phyloP scores from a whole-genome alignment of 2,888 invertebrate species.

The Bembecia ichneumoniformis region DNA sequence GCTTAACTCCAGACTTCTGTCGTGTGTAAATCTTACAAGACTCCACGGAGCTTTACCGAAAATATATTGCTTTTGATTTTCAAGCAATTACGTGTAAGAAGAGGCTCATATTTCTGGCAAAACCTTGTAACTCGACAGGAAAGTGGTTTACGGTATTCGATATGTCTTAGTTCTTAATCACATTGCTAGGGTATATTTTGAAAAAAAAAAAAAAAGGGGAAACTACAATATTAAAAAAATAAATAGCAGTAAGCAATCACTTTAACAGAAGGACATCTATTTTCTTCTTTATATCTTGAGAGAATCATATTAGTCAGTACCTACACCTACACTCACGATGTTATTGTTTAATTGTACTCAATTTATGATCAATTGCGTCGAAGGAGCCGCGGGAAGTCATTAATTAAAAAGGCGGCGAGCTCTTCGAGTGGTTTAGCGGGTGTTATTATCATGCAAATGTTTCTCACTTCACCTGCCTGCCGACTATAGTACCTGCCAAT shows the following conservation, averaged over 20 bases:
- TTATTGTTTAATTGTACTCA: not conserved
- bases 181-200: no score
- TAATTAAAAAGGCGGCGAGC: not conserved
- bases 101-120: conserved; percentile 44
- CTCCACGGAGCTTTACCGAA: conserved; percentile 24
- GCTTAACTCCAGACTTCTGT: conserved; percentile 13
- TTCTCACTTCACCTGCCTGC: not conserved
- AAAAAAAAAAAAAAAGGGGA: no score
- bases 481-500: no score
- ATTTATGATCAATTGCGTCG: not conserved
- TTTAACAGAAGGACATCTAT: no score
- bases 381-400: not conserved
- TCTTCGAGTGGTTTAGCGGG: not conserved
- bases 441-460: not conserved
- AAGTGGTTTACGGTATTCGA: no score
- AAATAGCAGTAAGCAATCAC: no score
- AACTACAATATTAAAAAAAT: no score
- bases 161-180: no score
- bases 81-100: conserved; percentile 51
- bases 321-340: no score
- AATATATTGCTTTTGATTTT: conserved; percentile 55
- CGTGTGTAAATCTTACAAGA: conserved; percentile 25
- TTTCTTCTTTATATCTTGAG: no score
- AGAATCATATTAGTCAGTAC: no score
- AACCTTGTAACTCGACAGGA: conserved; percentile 6